phyloP scores from a whole-genome alignment of 2,797 vertebrate genomes.

The Artibeus jamaicensis region DNA sequence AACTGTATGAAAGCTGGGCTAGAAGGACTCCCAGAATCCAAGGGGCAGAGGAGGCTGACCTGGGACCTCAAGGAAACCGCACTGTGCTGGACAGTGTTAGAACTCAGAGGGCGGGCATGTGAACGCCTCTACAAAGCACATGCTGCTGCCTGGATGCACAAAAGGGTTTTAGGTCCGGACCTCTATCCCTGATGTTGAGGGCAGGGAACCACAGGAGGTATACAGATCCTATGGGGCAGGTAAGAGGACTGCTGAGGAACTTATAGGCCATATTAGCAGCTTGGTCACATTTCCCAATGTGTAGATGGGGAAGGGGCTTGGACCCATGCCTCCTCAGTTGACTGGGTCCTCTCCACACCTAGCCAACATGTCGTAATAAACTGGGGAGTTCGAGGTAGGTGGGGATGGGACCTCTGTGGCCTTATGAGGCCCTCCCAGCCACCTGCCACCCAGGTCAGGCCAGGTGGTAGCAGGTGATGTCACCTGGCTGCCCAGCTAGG shows the following conservation, averaged over 20 bases:
- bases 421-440: conserved; percentile 13
- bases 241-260: neutral
- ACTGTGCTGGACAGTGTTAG: neutral
- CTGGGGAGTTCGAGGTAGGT: neutral
- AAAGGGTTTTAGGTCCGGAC: neutral
- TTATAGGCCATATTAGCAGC: neutral
- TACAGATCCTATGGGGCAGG: neutral
- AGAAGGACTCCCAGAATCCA: neutral
- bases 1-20: neutral
- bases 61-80: neutral
- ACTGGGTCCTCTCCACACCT: neutral
- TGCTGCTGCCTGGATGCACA: neutral
- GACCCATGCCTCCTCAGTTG: neutral
- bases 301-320: neutral
- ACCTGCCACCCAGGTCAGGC: conserved; percentile 31
- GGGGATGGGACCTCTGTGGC: neutral
- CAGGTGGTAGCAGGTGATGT: conserved; percentile 65
- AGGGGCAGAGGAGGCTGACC: neutral
- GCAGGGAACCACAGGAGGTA: neutral
- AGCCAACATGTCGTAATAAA: neutral
- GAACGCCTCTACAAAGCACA: neutral
- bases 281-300: neutral
- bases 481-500: conserved; percentile 51
- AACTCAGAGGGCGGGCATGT: neutral
- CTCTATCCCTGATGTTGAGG: neutral